Percentiles rank a stretch among this genome's conserved stretches.
Evolutionary conservation across 2,113 vertebrate genomes (phyloP).

Genomic region (Ranitomeya variabilis): DNA sequence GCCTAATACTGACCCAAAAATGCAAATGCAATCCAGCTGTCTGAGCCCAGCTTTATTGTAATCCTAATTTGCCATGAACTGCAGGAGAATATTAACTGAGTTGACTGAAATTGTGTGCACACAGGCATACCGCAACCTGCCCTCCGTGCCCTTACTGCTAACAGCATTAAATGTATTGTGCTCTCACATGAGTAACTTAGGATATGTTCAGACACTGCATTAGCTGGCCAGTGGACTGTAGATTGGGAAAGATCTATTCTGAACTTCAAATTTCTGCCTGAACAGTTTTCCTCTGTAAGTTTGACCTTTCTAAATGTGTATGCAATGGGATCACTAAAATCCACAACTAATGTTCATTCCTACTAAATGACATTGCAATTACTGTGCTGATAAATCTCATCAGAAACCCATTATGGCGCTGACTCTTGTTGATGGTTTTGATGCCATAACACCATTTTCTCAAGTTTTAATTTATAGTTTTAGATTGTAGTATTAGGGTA

Average conservation of each 20-base stretch:
- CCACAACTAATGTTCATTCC: constrained; percentile 35
- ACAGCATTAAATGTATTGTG: constrained; percentile 44
- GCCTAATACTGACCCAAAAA: background rate
- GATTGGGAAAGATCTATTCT: constrained; percentile 50
- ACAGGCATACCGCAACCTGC: constrained; percentile 44
- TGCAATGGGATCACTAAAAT: constrained; percentile 36
- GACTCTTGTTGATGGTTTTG: constrained; percentile 3
- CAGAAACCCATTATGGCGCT: background rate
- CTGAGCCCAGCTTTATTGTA: background rate
- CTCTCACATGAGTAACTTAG: constrained; percentile 20
- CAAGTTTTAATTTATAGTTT: background rate
- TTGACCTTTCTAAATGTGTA: constrained; percentile 46
- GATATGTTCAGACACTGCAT: constrained; percentile 54
- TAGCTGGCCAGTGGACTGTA: constrained; percentile 54
- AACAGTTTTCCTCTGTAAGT: constrained; percentile 16
- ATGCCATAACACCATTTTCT: constrained; percentile 26
- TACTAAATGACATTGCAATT: constrained; percentile 30
- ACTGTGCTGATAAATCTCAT: constrained; percentile 39
- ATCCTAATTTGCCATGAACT: background rate
- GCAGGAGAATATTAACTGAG: background rate
- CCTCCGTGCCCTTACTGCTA: constrained; percentile 36
- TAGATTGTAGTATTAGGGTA: too few species aligned
- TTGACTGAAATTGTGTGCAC: constrained; percentile 8
- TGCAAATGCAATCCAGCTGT: background rate
- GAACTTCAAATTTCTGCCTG: constrained; percentile 44